These are phyloP conservation scores for Pycnomerus fuliginosus DNA, from an alignment of 2,888 invertebrate species.

Conservation along the genomic window DNA sequence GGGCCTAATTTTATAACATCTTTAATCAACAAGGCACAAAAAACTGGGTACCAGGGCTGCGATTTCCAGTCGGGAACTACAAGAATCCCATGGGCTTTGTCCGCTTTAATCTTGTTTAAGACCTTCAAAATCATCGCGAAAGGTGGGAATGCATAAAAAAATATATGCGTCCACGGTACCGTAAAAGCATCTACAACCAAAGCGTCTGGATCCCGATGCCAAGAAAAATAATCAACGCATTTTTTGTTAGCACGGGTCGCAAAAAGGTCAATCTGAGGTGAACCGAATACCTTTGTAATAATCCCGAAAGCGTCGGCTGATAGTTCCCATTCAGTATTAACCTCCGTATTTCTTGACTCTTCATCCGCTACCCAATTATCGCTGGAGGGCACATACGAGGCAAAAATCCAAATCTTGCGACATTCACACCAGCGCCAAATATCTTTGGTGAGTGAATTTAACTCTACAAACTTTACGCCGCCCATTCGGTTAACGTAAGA, in stretches of 20 bases:
- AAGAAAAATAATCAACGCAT: conserved; percentile 33
- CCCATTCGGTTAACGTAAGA: conserved; percentile 30
- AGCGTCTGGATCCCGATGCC: conserved; percentile 30
- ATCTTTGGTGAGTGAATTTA: no score
- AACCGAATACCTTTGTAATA: no score
- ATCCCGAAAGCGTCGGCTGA: no score
- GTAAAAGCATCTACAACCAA: conserved; percentile 35
- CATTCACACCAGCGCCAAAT: no score
- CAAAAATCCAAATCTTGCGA: no score
- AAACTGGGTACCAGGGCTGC: conserved; percentile 39
- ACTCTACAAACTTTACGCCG: no score
- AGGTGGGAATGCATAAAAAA: conserved; percentile 24
- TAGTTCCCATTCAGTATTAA: no score
- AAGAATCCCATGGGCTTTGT: conserved; percentile 36
- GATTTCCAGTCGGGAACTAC: conserved; percentile 36
- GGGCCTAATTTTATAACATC: conserved; percentile 29
- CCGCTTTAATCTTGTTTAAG: conserved; percentile 35
- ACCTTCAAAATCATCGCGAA: no score
- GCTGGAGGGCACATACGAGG: no score
- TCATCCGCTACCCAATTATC: no score
- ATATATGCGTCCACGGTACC: conserved; percentile 31
- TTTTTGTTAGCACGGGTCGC: conserved; percentile 33
- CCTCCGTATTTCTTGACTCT: no score
- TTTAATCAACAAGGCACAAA: conserved; percentile 10
- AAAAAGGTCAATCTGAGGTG: conserved; percentile 33